Conservation (phyloP, 2,888 invertebrate species). For the Ariolimax columbianus region DNA sequence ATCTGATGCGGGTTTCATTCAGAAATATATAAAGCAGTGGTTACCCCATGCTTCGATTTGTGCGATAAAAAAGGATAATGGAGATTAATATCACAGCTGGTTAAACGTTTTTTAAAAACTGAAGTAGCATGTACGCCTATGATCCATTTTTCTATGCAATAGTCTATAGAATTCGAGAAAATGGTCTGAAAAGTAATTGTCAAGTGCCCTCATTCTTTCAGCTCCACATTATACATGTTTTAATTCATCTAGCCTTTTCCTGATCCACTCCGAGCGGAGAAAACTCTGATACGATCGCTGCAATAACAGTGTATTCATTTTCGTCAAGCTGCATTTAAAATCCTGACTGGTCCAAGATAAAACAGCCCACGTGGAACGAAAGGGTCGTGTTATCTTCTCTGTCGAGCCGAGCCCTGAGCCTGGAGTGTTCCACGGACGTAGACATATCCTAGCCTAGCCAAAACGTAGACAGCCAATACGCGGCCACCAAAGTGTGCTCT, state of each 20-base stretch:
- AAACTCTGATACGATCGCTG: slow-evolving; percentile 15
- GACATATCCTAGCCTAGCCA: background rate
- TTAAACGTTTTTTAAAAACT: background rate
- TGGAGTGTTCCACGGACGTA: background rate
- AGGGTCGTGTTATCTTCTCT: slow-evolving; percentile 10
- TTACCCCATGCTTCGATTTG: too few species aligned
- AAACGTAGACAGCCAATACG: background rate
- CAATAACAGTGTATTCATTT: slow-evolving; percentile 28
- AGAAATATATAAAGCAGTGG: too few species aligned
- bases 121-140: background rate
- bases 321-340: background rate
- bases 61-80: too few species aligned
- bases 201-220: slow-evolving; percentile 1
- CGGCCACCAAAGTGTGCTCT: slow-evolving; percentile 1
- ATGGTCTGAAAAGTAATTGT: slow-evolving; percentile 2
- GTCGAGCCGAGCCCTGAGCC: background rate
- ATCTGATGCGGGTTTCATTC: too few species aligned
- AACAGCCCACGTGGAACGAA: slow-evolving; percentile 6
- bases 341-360: background rate
- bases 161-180: background rate
- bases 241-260: background rate
- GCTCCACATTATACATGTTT: background rate
- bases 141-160: background rate
- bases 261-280: background rate
- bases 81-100: background rate